phyloP scores from a whole-genome alignment of 2,888 invertebrate genomes.

The Calephelis perditalis region DNA sequence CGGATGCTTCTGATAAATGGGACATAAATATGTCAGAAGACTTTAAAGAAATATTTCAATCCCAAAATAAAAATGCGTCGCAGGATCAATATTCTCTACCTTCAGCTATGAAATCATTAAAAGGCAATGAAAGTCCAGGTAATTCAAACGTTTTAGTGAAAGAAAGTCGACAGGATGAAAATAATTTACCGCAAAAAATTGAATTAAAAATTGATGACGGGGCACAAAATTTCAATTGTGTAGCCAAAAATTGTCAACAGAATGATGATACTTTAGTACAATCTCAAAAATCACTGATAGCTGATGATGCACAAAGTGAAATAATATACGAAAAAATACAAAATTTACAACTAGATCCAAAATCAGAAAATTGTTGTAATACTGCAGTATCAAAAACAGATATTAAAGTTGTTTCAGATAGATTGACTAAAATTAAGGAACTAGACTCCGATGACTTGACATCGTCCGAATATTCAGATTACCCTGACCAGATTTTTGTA shows the following conservation, averaged over 20 bases:
- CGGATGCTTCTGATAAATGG: constrained; percentile 42
- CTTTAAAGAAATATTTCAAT: constrained; percentile 31
- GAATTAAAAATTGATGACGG: too few species aligned
- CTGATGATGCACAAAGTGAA: not conserved
- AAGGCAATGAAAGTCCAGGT: not conserved
- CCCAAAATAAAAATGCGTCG: constrained; percentile 15
- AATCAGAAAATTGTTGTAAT: not conserved
- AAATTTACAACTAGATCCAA: not conserved
- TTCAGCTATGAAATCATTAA: constrained; percentile 7
- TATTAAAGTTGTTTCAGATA: constrained; percentile 16
- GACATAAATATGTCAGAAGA: constrained; percentile 39
- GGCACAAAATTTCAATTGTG: not conserved
- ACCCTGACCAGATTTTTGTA: not conserved
- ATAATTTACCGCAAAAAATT: too few species aligned
- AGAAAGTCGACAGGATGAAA: not conserved
- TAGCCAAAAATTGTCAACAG: not conserved
- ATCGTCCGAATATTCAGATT: constrained; percentile 28
- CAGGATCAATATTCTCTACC: not conserved
- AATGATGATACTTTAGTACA: not conserved
- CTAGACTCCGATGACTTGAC: constrained; percentile 44
- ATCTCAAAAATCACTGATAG: not conserved
- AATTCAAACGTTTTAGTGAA: not conserved
- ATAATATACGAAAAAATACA: not conserved
- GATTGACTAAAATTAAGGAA: constrained; percentile 24
- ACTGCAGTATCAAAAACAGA: constrained; percentile 4